These are phyloP conservation scores for Dipodomys stephensi DNA, from an alignment of 2,113 vertebrate genomes.

Conservation along the genomic window DNA sequence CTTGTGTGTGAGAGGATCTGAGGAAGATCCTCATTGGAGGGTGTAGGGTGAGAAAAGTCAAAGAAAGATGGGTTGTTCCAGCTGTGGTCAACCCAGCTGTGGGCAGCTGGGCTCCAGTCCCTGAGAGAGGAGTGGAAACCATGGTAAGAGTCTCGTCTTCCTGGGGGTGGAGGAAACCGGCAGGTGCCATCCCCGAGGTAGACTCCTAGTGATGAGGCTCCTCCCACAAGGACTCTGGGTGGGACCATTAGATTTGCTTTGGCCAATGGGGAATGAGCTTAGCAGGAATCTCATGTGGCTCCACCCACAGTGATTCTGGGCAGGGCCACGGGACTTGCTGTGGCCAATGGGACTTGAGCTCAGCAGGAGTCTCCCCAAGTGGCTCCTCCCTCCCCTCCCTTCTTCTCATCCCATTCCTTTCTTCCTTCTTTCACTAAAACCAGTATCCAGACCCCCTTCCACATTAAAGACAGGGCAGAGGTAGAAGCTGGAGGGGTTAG, in stretches of 20 bases:
- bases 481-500: background rate
- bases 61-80: too few species aligned
- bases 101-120: background rate
- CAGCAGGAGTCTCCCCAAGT: background rate
- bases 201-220: background rate
- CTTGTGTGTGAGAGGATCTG: too few species aligned
- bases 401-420: too few species aligned
- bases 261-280: background rate
- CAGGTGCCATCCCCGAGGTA: accelerated
- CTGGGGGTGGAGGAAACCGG: accelerated
- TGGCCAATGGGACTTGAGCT: background rate
- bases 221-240: background rate
- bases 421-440: background rate
- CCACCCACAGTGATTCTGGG: background rate
- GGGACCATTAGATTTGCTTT: background rate
- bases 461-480: background rate
- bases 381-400: background rate
- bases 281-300: background rate
- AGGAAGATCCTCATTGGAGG: background rate
- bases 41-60: background rate
- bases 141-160: accelerated
- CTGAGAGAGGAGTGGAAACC: background rate
- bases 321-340: background rate
- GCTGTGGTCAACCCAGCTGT: background rate
- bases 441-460: background rate